Evolutionary conservation across 2,797 vertebrate species (phyloP).

Genomic region (Lacerta viridis): DNA sequence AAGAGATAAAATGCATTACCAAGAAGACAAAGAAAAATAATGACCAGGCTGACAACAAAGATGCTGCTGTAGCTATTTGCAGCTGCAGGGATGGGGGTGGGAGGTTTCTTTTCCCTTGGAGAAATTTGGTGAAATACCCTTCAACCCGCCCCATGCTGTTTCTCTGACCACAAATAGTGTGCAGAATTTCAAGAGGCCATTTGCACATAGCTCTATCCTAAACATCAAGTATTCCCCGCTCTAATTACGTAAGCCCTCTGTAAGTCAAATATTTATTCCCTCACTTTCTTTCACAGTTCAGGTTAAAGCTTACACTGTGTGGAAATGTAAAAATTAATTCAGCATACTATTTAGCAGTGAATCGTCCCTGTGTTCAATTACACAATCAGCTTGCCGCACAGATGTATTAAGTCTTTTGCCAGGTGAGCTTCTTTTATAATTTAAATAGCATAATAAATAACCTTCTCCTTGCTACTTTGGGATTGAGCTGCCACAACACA

Average conservation of each 20-base stretch:
- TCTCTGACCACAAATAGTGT: no score
- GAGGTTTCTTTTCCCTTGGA: no score
- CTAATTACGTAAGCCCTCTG: not conserved
- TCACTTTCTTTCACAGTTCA: not conserved
- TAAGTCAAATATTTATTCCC: not conserved
- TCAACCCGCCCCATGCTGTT: no score
- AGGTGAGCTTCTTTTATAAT: not conserved
- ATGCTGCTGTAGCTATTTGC: no score
- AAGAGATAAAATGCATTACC: no score
- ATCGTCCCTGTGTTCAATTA: slow-evolving; percentile 9
- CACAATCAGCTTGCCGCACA: not conserved
- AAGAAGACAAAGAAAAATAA: no score
- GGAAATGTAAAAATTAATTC: not conserved
- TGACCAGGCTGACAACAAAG: no score
- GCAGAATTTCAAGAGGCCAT: no score
- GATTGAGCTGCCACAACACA: not conserved
- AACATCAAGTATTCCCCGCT: not conserved
- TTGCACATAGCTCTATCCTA: not conserved
- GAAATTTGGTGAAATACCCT: no score
- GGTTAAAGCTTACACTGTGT: not conserved
- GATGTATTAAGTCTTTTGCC: not conserved
- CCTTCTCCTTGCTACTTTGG: slow-evolving; percentile 24
- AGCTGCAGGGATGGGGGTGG: no score
- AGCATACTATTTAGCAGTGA: not conserved
- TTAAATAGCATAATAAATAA: slow-evolving; percentile 17